Evolutionary conservation across 2,797 vertebrate genomes (phyloP), one percentile per base, ranked within the genome.

Genomic region (Megalops cyprinoides): DNA sequence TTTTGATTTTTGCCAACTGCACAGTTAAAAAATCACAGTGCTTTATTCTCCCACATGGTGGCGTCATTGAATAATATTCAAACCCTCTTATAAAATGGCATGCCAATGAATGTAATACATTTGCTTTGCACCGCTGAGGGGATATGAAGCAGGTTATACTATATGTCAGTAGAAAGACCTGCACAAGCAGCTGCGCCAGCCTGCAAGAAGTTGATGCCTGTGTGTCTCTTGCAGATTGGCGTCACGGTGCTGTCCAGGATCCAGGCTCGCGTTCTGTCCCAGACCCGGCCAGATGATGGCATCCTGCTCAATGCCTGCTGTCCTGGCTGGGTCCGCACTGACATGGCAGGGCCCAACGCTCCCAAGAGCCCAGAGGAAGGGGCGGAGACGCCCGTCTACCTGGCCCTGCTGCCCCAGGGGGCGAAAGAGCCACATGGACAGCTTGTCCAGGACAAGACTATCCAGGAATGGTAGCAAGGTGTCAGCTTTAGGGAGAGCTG

Each of bases 241-340:
- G 88, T 85, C 37, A 79, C 79, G 31, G 86, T 83, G 74, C 81
- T 91, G 44, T 88, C 89, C 9, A 87, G 82, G 78, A 90, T 90
- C 80, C 88, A 90, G 78, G 90, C 89, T 8, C 82, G 71, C 9
- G 62, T 79, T n/a, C 25, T 91, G 18, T 76, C 77, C 3, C 80
- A 85, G 79, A 87, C 84, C 2, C 84, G 89, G 80, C 23, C 86
- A 1, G 73, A 58, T 23, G 90, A 91, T 62, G 86, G 87, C 58
- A 90, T 91, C 42, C 86, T 91, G 39, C 75, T 91, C 6, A 91
- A 91, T 39, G 89, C 89, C 44, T 90, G 90, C 58, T 90, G 89
- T 67, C 90, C 89, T 12, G 90, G 90, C 71, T 89, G 82, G 89
- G 90, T 91, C 34, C 74, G 81, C 53, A 89, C 88, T 34, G 88